Evolutionary conservation across 2,797 vertebrate genomes (phyloP), one percentile per base, ranked within the genome.

Genomic region (Epinephelus awoara): DNA sequence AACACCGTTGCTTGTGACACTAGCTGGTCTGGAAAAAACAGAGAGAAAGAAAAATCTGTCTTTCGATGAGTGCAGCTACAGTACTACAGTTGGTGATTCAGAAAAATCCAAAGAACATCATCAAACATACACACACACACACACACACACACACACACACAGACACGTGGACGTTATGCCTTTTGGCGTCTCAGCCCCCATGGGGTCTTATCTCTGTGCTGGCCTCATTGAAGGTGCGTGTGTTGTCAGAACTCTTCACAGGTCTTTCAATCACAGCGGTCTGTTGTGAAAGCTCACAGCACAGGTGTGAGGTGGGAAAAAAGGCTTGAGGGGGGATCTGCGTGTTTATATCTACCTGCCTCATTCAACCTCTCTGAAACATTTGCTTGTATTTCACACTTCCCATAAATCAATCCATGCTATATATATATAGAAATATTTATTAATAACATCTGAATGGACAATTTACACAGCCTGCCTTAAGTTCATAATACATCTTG

Each of bases 371-470:
- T 52, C 58, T 67, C n/a, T 51, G n/a, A 75, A 38, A 56, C 61
- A 44, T 38, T 67, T 29, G 29, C 49, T 52, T 6, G 1, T 29
- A n/a, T 61, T 4, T 55, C 58, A 67, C 66, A 62, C 14, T n/a
- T 17, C 2, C 12, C 51, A 88, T 27, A 29, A 87, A 88, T 47
- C 27, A 85, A 44, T 18, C 74, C 40, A 12, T 59, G 23, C 57
- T 73, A 79, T 86, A 79, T 90, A 84, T 86, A 79, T 90, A 84
- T 78, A 92, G 63, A 93, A 90, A 93, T 88, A 90, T 94, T 93
- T 94, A 93, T 93, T 93, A 89, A 86, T 89, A 88, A 88, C 87
- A 90, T 89, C 81, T 86, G 83, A 88, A 91, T 77, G 57, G 79
- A 91, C 88, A 89, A 70, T 85, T 77, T 82, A 87, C 80, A 89